Evolutionary conservation across 2,113 vertebrate genomes (phyloP), one percentile per base, ranked within the genome.

Genomic region (Actenoides hombroni): DNA sequence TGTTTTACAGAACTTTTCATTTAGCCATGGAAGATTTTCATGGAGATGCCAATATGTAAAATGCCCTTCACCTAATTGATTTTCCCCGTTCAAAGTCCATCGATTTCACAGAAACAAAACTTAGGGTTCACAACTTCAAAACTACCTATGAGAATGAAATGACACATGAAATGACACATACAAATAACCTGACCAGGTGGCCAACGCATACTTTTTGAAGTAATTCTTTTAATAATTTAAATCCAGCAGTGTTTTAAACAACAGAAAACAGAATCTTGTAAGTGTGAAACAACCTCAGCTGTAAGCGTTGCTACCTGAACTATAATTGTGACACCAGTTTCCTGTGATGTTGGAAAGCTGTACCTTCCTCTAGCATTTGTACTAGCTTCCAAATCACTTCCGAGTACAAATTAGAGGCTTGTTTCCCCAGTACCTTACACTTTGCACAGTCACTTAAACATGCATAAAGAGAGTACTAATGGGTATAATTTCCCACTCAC

Each of bases 391-490:
- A 88, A 92, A 90, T 63, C 35, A 86, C 46, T 95, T 83, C 46
- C n/a, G 39, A 94, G 61, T 48, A 84, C 69, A 91, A 90, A 95
- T 82, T 56, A 87, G 61, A 95, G 42, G 35, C 77, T 71, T 90
- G 49, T 92, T 44, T 49, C 84, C 69, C 46, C 68, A 77, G 68
- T 78, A 88, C 73, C 83, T 93, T 73, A 51, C 60, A 83, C 80
- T 94, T 88, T 81, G 56, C 86, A 90, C 76, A 94, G 95, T 83
- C 92, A 92, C 86, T 97, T 95, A 97, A 94, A 84, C 83, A 94
- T 2, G 70, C 91, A 92, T 82, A 92, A 94, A 91, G 76, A 69
- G 54, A 77, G 37, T 48, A 79, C 59, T 92, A 87, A 84, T 91
- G 74, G 81, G 26, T 79, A 3, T 76, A 89, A 95, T 96, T 94